Evolutionary conservation across 2,888 invertebrate species (phyloP), one percentile per base, ranked within the genome.

Genomic region (Desoria tigrina): DNA sequence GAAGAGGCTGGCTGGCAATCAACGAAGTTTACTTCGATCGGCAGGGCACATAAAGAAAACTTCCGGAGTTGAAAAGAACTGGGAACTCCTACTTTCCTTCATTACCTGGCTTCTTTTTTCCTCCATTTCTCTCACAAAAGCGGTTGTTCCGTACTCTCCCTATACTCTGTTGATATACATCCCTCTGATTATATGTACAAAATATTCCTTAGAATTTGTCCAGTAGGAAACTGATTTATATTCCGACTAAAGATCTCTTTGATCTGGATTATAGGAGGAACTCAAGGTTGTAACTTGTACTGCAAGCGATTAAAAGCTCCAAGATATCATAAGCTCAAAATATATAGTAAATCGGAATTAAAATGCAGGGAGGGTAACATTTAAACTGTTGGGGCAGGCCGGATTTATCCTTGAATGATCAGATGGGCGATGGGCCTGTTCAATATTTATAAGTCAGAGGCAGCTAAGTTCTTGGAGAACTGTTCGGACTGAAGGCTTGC

Each of bases 1-100:
- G 61, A 26, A 59, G 66, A 49, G 59, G 59, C 54, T 63, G 63
- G 53, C 60, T 63, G 63, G 67, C 67, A 67, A 54, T 54, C 54
- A 54, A 32, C 32, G n/a, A 21, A 54, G 54, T 28, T 54, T 54
- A 26, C 53, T 53, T 53, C 9, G 18, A 54, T 54, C 37, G 54
- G 32, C 18, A 28, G 11, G 18, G 3, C 7, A 32, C 21, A 21
- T 32, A 26, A 23, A 49, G 55, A 56, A 62, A 62, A 62, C 62
- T 62, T 62, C 56, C 55, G 49, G 62, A 61, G 54, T 61, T 62
- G 49, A 56, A 61, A 54, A 49, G 56, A 28, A 26, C 32, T 27
- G 54, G 54, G 3, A 54, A 54, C 54, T 54, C 54, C 54, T 54
- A 32, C 54, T 54, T 51, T 32, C 28, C 18, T 54, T 54, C 32